These are phyloP conservation scores for Asbolus verrucosus DNA, from an alignment of 1,140 invertebrate species.

Conservation along the genomic window DNA sequence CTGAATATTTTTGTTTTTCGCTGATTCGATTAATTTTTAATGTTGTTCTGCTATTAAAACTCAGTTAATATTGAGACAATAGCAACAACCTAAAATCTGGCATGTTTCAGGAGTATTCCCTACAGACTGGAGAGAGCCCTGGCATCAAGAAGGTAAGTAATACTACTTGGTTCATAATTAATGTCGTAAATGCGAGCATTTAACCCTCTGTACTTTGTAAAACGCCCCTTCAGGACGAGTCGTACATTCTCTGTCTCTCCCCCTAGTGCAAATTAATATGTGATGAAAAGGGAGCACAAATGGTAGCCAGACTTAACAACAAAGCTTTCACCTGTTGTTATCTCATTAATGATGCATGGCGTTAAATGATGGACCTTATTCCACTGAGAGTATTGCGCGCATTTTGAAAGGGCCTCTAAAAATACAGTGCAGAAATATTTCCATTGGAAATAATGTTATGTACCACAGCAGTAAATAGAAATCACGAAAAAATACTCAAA, in stretches of 20 bases:
- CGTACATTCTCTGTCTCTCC: slow-evolving; percentile 23
- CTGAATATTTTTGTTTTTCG: slow-evolving; percentile 44
- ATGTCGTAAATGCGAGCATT: slow-evolving; percentile 61
- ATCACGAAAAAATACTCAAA: too few species aligned
- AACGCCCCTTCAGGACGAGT: slow-evolving; percentile 40
- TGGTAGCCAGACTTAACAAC: slow-evolving; percentile 35
- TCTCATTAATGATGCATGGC: slow-evolving; percentile 55
- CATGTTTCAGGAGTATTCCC: slow-evolving; percentile 61
- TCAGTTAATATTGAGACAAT: slow-evolving; percentile 38
- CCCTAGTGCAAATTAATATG: slow-evolving; percentile 9
- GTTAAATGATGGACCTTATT: slow-evolving; percentile 58
- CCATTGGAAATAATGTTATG: too few species aligned
- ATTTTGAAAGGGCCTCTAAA: not conserved
- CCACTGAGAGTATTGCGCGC: slow-evolving; percentile 48
- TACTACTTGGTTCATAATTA: slow-evolving; percentile 60
- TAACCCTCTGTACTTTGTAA: slow-evolving; percentile 54
- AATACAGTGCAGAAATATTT: not conserved
- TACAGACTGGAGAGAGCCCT: slow-evolving; percentile 63
- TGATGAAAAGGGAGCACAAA: slow-evolving; percentile 34
- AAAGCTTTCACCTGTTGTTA: slow-evolving; percentile 54
- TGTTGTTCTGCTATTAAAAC: slow-evolving; percentile 21
- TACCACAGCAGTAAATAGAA: too few species aligned
- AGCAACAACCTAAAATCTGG: slow-evolving; percentile 29
- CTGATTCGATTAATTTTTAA: slow-evolving; percentile 21
- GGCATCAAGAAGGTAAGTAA: slow-evolving; percentile 66